Evolutionary conservation across 2,888 invertebrate species (phyloP).

Genomic region (Therioaphis trifolii): DNA sequence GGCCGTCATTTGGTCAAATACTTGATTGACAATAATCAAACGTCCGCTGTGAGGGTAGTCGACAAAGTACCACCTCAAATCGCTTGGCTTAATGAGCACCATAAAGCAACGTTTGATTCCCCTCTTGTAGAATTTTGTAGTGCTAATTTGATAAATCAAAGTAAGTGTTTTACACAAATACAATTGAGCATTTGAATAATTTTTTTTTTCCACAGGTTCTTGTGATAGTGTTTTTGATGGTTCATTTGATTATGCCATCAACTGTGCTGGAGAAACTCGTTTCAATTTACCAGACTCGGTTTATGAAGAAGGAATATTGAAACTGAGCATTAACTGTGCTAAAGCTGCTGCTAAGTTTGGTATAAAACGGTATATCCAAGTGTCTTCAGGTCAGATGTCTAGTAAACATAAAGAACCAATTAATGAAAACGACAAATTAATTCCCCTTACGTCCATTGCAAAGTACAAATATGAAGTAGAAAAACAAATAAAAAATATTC

Average conservation of each 20-base stretch:
- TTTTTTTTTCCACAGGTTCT: constrained; percentile 74
- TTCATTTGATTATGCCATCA: constrained; percentile 78
- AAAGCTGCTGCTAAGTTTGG: constrained; percentile 78
- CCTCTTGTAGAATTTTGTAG: constrained; percentile 87
- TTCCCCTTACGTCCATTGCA: constrained; percentile 88
- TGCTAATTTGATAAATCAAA: constrained; percentile 88
- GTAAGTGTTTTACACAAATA: constrained; percentile 71
- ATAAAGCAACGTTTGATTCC: constrained; percentile 79
- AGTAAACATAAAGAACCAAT: constrained; percentile 83
- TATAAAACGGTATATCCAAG: constrained; percentile 81
- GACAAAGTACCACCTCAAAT: constrained; percentile 95
- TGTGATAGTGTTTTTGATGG: constrained; percentile 80
- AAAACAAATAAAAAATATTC: constrained; percentile 77
- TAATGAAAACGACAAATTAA: constrained; percentile 80
- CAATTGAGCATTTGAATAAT: not conserved
- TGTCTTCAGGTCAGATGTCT: constrained; percentile 85
- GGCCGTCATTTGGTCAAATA: constrained; percentile 88
- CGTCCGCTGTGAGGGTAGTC: constrained; percentile 81
- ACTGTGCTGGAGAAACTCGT: constrained; percentile 93
- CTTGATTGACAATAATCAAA: constrained; percentile 81
- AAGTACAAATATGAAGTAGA: constrained; percentile 88
- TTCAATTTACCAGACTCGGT: constrained; percentile 89
- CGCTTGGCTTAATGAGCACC: constrained; percentile 85
- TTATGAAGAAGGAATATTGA: constrained; percentile 88
- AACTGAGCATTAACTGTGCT: constrained; percentile 86